Evolutionary conservation across 2,888 invertebrate genomes (phyloP).

Genomic region (Apodemia duryi): DNA sequence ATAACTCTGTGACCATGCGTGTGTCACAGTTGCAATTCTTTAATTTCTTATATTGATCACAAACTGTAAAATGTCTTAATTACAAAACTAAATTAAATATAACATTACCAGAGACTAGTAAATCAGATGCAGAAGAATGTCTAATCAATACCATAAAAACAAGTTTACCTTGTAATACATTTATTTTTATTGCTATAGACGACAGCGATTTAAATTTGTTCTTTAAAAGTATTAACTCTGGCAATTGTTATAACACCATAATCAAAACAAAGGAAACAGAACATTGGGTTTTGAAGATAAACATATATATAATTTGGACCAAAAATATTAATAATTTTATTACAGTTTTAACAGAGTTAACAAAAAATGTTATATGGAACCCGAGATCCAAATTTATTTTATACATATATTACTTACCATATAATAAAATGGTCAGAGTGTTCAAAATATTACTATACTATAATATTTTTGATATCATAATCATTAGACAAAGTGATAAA

Average conservation of each 20-base stretch:
- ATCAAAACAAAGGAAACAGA: background rate
- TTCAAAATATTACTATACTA: background rate
- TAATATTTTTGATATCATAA: background rate
- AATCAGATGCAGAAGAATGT: background rate
- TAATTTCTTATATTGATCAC: background rate
- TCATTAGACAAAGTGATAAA: background rate
- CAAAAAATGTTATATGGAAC: background rate
- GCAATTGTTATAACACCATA: background rate
- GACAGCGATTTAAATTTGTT: background rate
- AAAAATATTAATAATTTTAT: background rate
- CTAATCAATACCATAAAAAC: background rate
- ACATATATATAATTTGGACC: background rate
- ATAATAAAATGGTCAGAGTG: background rate
- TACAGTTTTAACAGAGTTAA: background rate
- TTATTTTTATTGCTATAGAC: background rate
- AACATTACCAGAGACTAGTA: background rate
- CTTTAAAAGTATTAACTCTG: background rate
- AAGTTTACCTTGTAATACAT: background rate
- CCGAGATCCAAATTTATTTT: background rate
- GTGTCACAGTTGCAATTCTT: background rate
- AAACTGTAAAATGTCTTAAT: background rate
- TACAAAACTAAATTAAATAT: background rate
- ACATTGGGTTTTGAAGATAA: constrained; percentile 1
- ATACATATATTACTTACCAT: background rate
- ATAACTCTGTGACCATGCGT: background rate